Evolutionary conservation across 2,797 vertebrate species (phyloP).

Genomic region (Notolepis coatsorum): DNA sequence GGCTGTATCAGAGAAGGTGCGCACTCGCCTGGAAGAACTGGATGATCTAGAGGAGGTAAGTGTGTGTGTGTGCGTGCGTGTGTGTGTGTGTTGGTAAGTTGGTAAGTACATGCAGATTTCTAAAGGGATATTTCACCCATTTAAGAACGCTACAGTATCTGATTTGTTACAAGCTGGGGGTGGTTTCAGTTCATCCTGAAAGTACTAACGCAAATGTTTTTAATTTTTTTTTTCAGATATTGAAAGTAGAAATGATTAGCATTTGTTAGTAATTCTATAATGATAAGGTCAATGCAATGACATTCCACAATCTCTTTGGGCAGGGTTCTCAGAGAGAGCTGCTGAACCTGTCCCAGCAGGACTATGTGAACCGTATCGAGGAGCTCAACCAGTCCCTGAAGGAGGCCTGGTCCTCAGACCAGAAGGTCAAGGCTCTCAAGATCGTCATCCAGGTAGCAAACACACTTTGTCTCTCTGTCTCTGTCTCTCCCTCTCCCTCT

Average conservation of each 20-base stretch:
- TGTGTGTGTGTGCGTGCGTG: background rate
- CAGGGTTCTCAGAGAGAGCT: conserved; percentile 97
- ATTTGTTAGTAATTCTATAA: too few species aligned
- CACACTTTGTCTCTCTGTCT: background rate
- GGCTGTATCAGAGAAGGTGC: conserved; percentile 95
- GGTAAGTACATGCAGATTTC: too few species aligned
- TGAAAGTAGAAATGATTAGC: too few species aligned
- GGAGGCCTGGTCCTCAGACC: conserved; percentile 97
- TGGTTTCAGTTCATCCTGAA: too few species aligned
- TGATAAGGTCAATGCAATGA: too few species aligned
- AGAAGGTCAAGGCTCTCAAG: conserved; percentile 98
- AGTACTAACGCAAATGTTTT: too few species aligned
- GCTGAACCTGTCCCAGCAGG: conserved; percentile 96
- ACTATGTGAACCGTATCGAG: conserved; percentile 95
- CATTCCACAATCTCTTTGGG: background rate
- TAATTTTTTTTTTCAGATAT: too few species aligned
- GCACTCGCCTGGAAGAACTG: conserved; percentile 94
- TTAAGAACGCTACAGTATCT: too few species aligned
- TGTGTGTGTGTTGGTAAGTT: background rate
- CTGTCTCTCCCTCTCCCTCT: too few species aligned
- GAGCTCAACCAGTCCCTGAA: conserved; percentile 97
- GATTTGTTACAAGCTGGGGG: too few species aligned
- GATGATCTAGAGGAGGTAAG: conserved; percentile 96
- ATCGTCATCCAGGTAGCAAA: conserved; percentile 95
- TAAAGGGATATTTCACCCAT: too few species aligned